Conservation (phyloP, 2,888 invertebrate species). For the Orthonevra nobilis region DNA sequence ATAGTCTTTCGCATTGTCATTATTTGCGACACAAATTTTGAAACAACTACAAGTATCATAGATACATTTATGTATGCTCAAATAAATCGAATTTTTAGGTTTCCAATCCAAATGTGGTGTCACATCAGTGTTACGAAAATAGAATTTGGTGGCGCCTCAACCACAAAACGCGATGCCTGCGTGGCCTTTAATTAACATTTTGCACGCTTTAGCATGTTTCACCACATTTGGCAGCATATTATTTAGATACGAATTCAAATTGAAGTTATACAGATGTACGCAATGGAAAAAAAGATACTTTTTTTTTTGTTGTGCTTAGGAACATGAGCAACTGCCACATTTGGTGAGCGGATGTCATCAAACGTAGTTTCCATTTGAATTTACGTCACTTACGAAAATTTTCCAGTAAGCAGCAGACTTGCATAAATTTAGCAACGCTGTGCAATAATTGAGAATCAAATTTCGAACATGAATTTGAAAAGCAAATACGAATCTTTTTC, state of each 20-base stretch:
- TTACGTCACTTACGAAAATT: neutral
- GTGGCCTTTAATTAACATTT: constrained; percentile 45
- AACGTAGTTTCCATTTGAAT: constrained; percentile 7
- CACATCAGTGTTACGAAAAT: constrained; percentile 9
- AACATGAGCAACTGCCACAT: constrained; percentile 24
- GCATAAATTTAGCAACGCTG: too few relatives aligned
- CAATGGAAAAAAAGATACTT: neutral
- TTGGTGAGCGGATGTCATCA: constrained; percentile 3
- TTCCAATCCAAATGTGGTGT: constrained; percentile 5
- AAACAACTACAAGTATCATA: too few relatives aligned
- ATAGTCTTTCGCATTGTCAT: too few relatives aligned
- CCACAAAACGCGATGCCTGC: constrained; percentile 32
- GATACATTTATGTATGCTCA: too few relatives aligned
- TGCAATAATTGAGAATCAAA: too few relatives aligned
- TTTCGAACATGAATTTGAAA: too few relatives aligned
- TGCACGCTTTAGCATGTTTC: constrained; percentile 44
- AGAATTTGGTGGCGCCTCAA: neutral
- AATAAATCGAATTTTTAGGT: constrained; percentile 8
- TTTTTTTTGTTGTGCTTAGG: constrained; percentile 17
- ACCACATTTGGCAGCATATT: constrained; percentile 30
- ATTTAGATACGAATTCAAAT: constrained; percentile 25
- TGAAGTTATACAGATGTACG: neutral
- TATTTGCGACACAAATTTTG: too few relatives aligned
- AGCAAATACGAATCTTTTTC: too few relatives aligned
- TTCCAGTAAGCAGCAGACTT: too few relatives aligned